These are phyloP conservation scores for Protaetia brevitarsis DNA, from an alignment of 1,140 invertebrate species.

Conservation along the genomic window DNA sequence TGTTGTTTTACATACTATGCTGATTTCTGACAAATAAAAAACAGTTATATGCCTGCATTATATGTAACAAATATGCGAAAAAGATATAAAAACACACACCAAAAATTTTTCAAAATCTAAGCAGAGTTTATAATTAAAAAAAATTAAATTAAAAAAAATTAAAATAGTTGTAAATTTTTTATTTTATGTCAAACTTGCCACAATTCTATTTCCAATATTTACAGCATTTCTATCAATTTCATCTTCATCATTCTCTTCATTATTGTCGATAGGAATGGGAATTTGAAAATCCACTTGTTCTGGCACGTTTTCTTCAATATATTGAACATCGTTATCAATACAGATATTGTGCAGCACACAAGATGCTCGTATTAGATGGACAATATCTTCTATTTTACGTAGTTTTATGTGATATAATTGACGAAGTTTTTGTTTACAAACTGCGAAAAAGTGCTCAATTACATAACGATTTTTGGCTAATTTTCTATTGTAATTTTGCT, in stretches of 20 bases:
- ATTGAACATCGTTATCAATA: not conserved
- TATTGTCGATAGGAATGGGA: not conserved
- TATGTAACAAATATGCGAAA: too few relatives aligned
- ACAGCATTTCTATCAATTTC: not conserved
- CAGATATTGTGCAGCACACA: slow-evolving; percentile 31
- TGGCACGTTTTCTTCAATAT: not conserved
- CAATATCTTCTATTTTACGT: slow-evolving; percentile 22
- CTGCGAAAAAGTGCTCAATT: slow-evolving; percentile 30
- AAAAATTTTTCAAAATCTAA: too few relatives aligned
- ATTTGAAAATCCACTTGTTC: too few relatives aligned
- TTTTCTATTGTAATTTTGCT: slow-evolving; percentile 26
- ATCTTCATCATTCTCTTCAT: not conserved
- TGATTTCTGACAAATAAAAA: not conserved
- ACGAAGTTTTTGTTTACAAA: slow-evolving; percentile 28
- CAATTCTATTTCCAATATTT: not conserved
- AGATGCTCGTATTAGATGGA: slow-evolving; percentile 29
- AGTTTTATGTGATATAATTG: slow-evolving; percentile 27
- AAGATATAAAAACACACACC: too few relatives aligned
- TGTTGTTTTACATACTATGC: not conserved
- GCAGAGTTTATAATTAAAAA: not conserved
- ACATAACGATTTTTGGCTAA: slow-evolving; percentile 26
- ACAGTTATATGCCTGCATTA: not conserved
- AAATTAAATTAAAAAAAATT: not conserved
- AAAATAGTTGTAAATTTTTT: not conserved
- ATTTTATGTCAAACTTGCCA: not conserved